These are phyloP conservation scores for Phrynosoma platyrhinos DNA, from an alignment of 2,113 vertebrate genomes.

Conservation along the genomic window DNA sequence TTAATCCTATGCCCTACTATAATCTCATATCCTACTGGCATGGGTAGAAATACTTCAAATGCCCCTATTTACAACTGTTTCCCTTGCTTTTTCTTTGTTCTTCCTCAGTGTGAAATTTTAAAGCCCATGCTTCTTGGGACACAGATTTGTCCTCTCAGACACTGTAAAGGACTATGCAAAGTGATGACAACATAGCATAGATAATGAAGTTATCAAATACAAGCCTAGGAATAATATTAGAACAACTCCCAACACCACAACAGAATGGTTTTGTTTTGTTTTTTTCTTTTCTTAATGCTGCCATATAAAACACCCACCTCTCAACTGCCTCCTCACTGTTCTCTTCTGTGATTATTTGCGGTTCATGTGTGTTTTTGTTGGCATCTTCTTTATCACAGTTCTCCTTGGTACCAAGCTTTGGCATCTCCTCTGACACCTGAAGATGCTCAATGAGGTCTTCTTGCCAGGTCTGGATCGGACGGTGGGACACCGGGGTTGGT, in stretches of 20 bases:
- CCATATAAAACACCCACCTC: slow-evolving; percentile 83
- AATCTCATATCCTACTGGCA: neutral
- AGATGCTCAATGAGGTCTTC: slow-evolving; percentile 86
- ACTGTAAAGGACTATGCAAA: neutral
- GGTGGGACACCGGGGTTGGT: slow-evolving; percentile 83
- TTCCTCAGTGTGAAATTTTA: neutral
- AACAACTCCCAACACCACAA: neutral
- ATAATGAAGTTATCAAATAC: neutral
- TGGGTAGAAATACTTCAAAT: too few relatives aligned
- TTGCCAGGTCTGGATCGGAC: slow-evolving; percentile 85
- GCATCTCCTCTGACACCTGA: slow-evolving; percentile 80
- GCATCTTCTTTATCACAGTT: slow-evolving; percentile 80
- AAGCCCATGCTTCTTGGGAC: neutral
- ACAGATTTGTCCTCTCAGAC: neutral
- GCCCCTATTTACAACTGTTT: neutral
- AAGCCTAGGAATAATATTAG: neutral
- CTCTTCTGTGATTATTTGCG: slow-evolving; percentile 83
- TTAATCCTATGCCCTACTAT: neutral
- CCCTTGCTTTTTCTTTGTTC: neutral
- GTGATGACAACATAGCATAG: too few relatives aligned
- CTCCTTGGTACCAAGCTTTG: slow-evolving; percentile 77
- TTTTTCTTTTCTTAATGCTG: slow-evolving; percentile 21
- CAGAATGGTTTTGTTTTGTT: neutral
- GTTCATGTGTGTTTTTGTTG: slow-evolving; percentile 75
- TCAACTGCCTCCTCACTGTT: slow-evolving; percentile 82